A percentile compares a stretch with the other conserved stretches of the same genome.
Evolutionary conservation across 2,888 invertebrate genomes (phyloP).

Genomic region (Luffia ferchaultella): DNA sequence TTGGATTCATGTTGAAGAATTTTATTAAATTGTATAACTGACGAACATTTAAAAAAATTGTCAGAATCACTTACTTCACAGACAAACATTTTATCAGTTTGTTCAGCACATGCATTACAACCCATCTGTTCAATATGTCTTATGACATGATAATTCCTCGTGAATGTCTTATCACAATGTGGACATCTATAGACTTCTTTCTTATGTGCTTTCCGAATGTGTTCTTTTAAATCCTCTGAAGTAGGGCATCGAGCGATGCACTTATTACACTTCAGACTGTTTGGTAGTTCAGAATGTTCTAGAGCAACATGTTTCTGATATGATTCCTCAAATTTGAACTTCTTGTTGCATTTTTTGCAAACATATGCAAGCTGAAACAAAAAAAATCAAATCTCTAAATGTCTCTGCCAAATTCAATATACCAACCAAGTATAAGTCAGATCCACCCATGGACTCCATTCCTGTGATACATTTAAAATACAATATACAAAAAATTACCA

Average conservation of each 20-base stretch:
- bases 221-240: constrained; percentile 68
- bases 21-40: no score
- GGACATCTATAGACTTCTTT: constrained; percentile 65
- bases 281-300: constrained; percentile 71
- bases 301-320: constrained; percentile 71
- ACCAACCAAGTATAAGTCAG: no score
- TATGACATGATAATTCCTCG: constrained; percentile 77
- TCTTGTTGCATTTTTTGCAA: constrained; percentile 72
- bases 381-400: no score
- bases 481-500: no score
- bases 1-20: no score
- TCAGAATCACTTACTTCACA: constrained; percentile 52
- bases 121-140: constrained; percentile 74
- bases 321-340: constrained; percentile 74
- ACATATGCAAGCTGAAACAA: constrained; percentile 23
- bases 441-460: no score
- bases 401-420: no score
- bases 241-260: constrained; percentile 74
- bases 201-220: constrained; percentile 71
- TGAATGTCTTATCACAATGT: constrained; percentile 76
- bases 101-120: constrained; percentile 62
- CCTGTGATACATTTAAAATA: no score
- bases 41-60: no score
- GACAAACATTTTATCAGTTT: constrained; percentile 18
- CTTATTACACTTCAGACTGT: constrained; percentile 69